Evolutionary conservation across 2,797 vertebrate species (phyloP), one percentile per base, ranked within the genome.

Genomic region (Enteromius thamalakanensis): DNA sequence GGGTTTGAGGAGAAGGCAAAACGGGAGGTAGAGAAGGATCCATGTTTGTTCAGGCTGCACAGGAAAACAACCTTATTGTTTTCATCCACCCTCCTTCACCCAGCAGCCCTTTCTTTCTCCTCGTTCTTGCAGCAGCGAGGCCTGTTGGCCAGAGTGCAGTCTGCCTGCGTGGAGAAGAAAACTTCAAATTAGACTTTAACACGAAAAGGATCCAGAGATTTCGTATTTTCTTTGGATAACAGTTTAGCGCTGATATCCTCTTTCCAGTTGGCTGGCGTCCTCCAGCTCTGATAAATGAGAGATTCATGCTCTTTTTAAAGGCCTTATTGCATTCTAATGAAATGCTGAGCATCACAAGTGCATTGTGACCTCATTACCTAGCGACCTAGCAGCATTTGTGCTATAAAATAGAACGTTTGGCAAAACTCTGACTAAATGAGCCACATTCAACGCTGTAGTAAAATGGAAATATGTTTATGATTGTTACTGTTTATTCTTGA

Each of bases 1-100:
- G 90, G 89, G 91, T 91, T 90, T 90, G 89, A 90, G 82, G 89
- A 90, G 91, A 90, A 93, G 90, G 92, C 93, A 92, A 92, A 92
- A 92, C 91, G 92, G 90, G 34, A 87, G 86, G 86, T 92, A 91
- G 92, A 95, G 92, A 93, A 34, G 34, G 51, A 83, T 76, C 53
- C 75, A 17, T 87, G 85, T 87, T 87, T 87, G 79, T 87, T 85
- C 81, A 85, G 83, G 78, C 84, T 15, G 40, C 1, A 1, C 45
- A 76, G 84, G 75, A 86, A 88, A 85, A 77, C 49, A 19, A 32
- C 29, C 71, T 76, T 85, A 84, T 85, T 88, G 81, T 87, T 85
- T 87, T 76, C 2, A 84, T 78, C 69, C 79, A 76, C 79, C 64
- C 81, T 77, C 45, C 6, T 84, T 79, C n/a, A 72, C 58, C 49